Evolutionary conservation across 2,113 vertebrate species (phyloP).

Genomic region (Scolopax mira): DNA sequence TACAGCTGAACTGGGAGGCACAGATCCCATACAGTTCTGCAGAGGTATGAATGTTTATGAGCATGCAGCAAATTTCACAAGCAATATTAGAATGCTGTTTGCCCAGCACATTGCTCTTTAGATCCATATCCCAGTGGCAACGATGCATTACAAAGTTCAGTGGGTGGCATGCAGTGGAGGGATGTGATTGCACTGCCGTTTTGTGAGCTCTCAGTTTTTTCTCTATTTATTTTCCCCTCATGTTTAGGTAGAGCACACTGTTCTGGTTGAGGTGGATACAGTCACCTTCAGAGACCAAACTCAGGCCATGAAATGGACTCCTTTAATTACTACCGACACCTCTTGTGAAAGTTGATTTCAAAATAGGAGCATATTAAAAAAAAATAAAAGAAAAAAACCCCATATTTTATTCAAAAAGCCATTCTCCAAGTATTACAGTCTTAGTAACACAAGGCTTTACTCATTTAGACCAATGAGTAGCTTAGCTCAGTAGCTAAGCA

Average conservation of each 20-base stretch:
- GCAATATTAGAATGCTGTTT: background rate
- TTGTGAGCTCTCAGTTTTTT: background rate
- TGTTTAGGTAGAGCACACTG: background rate
- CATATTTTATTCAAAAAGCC: background rate
- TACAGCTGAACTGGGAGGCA: background rate
- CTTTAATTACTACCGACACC: background rate
- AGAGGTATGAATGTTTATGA: background rate
- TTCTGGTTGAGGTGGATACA: background rate
- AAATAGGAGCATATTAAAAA: background rate
- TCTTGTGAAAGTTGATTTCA: background rate
- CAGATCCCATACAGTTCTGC: background rate
- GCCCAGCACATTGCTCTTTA: background rate
- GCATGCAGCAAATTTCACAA: background rate
- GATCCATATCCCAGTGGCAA: background rate
- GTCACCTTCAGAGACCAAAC: background rate
- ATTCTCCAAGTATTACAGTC: background rate
- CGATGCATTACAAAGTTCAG: background rate
- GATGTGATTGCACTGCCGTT: background rate
- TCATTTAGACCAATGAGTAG: background rate
- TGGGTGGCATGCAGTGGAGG: background rate
- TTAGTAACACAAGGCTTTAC: background rate
- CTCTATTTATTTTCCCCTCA: background rate
- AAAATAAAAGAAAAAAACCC: background rate
- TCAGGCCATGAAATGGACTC: background rate
- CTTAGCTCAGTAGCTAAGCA: background rate